These are phyloP conservation scores for Malurus splendens DNA, from an alignment of 2,797 vertebrate species.

Conservation along the genomic window DNA sequence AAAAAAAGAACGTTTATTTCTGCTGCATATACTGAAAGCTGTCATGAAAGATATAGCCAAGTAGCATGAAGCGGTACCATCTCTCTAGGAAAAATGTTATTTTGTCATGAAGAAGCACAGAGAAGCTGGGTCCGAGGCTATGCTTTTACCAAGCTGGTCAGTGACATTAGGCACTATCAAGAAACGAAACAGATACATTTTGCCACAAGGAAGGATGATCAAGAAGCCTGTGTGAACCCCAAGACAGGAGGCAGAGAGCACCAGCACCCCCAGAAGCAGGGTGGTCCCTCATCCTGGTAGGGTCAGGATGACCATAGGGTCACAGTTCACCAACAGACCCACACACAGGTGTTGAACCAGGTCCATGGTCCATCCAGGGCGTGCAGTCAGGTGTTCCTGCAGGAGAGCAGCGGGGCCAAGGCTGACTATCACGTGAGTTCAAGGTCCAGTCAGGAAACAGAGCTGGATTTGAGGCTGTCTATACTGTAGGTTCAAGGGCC, in stretches of 20 bases:
- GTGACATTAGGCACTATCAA: background rate
- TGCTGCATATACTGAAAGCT: background rate
- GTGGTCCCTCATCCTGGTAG: background rate
- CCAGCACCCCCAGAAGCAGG: background rate
- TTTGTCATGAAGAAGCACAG: background rate
- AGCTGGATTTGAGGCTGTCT: background rate
- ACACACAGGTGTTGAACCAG: accelerated
- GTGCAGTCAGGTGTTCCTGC: background rate
- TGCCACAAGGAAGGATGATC: background rate
- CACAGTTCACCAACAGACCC: background rate
- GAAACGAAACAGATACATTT: background rate
- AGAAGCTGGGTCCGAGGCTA: background rate
- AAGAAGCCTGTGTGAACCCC: background rate
- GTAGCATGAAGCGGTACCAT: background rate
- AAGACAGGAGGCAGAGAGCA: background rate
- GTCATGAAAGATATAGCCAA: background rate
- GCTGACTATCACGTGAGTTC: background rate
- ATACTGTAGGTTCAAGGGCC: background rate
- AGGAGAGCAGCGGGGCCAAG: background rate
- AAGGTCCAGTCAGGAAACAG: background rate
- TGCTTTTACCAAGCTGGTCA: background rate
- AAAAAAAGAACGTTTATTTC: background rate
- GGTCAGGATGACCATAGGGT: background rate
- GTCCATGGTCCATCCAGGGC: background rate
- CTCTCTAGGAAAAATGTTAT: background rate